Base-by-base conservation (phyloP, 2,113 vertebrate species). In the Leucosticte australis region DNA sequence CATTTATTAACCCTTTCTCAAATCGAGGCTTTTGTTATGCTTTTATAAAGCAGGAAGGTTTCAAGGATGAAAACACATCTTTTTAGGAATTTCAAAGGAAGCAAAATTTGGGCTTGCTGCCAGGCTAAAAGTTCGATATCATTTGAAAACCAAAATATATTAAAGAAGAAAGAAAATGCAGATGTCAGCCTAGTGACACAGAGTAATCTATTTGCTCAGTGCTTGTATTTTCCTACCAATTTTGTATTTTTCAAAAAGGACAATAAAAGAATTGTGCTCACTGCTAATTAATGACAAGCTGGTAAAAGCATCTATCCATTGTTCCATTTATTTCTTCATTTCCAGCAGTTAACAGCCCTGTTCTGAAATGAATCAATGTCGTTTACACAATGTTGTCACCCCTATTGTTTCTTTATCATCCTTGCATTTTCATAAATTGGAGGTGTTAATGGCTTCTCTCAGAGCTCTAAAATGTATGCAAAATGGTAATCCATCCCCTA, bases 371-470 rank as follows among this genome's bases (percentile, higher is more conserved):
- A 99, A 99, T 99, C 98, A 98, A 97, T 97, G 98, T 98, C 98
- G 98, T 98, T 98, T 98, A 98, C 98, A 98, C 98, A 98, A 97
- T 98, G 98, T 96, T 97, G 98, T 98, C 98, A 98, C 96, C 96
- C 95, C 97, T 97, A 98, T 99, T 98, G 98, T 98, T 98, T 98
- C 98, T 98, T 99, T 99, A 99, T 99, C 98, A 99, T 98, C 95
- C 97, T 97, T 94, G 97, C 97, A 99, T 99, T 99, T 99, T 99
- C 98, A 99, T 99, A 99, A 99, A 99, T 99, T 97, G 98, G 98
- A 98, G 98, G 98, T 98, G 98, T 98, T 99, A 98, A 98, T 97
- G 97, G 97, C 95, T 98, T 98, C 97, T 98, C 96, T 97, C 97
- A 87, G 97, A 92, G 96, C 95, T 97, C 95, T 97, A 97, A 98